Base-by-base conservation (phyloP, 2,888 invertebrate species). In the Synanthedon formicaeformis region DNA sequence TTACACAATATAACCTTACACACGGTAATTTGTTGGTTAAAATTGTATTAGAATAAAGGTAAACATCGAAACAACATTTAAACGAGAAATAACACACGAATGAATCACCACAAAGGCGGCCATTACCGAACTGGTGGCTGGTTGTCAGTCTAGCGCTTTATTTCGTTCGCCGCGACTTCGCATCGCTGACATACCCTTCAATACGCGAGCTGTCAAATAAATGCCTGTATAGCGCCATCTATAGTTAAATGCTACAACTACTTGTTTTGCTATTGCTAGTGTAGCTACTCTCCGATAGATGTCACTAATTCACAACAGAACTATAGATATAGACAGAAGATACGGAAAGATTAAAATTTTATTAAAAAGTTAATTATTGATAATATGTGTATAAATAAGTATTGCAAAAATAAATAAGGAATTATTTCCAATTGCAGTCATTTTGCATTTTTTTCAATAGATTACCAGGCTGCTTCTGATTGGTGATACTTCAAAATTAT, bases 51-150 rank as follows among this genome's bases (percentile, higher is more conserved):
- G 76, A 80, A 83, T 80, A 79, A 82, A 84, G 73, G 85, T 87
- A 85, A 87, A 84, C 85, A 86, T 82, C 73, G 67, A 73, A 76
- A 78, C 68, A 75, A 75, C 74, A 67, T 66, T 68, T 61, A 60
- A 61, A 56, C 59, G 56, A 67, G 58, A 65, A 62, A 71, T 61
- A 63, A 50, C 58, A 62, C 65, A 57, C 60, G 56, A 75, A 57
- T 70, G 72, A 71, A 75, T 84, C 80, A 80, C 83, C 78, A 63
- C 75, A 69, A 59, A 67, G 79, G 86, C 86, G 73, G 87, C 87
- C 88, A 88, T 88, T 87, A 84, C 84, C 82, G 75, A 77, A 88
- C 87, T 87, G 34, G 57, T 87, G 69, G 64, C 63, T 58, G 65
- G 60, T 61, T 56, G 59, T 60, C 56, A 50, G 50, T 6, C 34